phyloP scores from a whole-genome alignment of 1,140 invertebrate genomes.

The Rhyzopertha dominica region DNA sequence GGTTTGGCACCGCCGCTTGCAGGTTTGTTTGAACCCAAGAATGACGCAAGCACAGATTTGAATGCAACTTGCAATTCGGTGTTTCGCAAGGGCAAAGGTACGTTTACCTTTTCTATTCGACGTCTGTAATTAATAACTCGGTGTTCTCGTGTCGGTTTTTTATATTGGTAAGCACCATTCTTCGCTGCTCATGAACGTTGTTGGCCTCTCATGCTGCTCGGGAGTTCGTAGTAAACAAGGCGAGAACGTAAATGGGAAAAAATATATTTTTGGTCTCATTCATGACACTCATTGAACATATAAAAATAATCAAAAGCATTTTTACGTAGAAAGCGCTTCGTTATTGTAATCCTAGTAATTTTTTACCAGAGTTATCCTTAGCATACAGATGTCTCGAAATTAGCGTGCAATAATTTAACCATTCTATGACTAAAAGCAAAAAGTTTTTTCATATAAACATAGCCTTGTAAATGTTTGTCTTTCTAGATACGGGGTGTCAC shows the following conservation, averaged over 20 bases:
- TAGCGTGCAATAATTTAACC: too few species aligned
- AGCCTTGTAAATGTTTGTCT: too few species aligned
- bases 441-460: too few species aligned
- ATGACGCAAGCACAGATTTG: conserved; percentile 21
- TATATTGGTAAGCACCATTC: neutral
- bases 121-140: conserved; percentile 11
- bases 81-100: conserved; percentile 29
- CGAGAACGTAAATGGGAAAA: neutral
- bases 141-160: conserved; percentile 4
- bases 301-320: too few species aligned
- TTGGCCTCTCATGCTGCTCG: neutral
- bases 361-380: too few species aligned
- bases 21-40: conserved; percentile 16
- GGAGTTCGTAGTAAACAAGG: neutral
- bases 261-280: too few species aligned
- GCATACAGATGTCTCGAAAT: too few species aligned
- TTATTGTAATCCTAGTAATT: too few species aligned
- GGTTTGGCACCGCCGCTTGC: conserved; percentile 4
- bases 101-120: conserved; percentile 26
- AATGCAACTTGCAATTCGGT: conserved; percentile 21
- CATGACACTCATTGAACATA: too few species aligned
- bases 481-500: too few species aligned
- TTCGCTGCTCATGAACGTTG: neutral
- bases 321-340: too few species aligned
- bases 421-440: too few species aligned